Conservation (phyloP, 2,888 invertebrate species). For the Eupithecia pulchellata region DNA sequence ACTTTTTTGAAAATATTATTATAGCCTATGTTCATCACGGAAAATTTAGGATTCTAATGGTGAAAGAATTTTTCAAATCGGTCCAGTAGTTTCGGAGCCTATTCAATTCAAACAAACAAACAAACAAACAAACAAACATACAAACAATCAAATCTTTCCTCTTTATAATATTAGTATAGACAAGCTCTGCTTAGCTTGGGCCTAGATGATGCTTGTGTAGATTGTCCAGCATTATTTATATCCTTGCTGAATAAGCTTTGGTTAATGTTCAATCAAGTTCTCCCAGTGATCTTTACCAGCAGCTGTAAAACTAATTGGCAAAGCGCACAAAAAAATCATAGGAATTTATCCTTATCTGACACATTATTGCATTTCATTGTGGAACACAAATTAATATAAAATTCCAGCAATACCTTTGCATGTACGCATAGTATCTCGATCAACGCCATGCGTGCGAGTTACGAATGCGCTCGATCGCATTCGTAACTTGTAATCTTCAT, state of each 20-base stretch:
- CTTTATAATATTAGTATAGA: no score
- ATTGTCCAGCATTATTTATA: no score
- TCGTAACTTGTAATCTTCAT: slow-evolving; percentile 50
- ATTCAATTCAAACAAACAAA: no score
- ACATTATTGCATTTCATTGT: slow-evolving; percentile 9
- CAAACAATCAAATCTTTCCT: no score
- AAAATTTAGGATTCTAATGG: no score
- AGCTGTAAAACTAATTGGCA: slow-evolving; percentile 17
- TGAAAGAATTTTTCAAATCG: no score
- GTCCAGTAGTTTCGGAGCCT: no score
- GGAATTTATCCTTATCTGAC: neutral
- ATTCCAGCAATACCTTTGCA: neutral
- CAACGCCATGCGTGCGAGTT: slow-evolving; percentile 23
- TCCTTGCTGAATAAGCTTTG: neutral
- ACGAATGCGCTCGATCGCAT: slow-evolving; percentile 28
- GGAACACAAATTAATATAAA: neutral
- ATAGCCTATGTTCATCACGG: no score
- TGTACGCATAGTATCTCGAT: slow-evolving; percentile 7
- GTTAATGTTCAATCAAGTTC: slow-evolving; percentile 6
- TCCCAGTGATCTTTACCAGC: slow-evolving; percentile 10
- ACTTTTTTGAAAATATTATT: no score
- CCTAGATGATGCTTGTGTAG: no score
- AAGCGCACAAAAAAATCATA: neutral
- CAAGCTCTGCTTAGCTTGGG: no score
- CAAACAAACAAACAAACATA: no score